Base-by-base conservation (phyloP, 2,797 vertebrate genomes). In the Etheostoma perlongum region DNA sequence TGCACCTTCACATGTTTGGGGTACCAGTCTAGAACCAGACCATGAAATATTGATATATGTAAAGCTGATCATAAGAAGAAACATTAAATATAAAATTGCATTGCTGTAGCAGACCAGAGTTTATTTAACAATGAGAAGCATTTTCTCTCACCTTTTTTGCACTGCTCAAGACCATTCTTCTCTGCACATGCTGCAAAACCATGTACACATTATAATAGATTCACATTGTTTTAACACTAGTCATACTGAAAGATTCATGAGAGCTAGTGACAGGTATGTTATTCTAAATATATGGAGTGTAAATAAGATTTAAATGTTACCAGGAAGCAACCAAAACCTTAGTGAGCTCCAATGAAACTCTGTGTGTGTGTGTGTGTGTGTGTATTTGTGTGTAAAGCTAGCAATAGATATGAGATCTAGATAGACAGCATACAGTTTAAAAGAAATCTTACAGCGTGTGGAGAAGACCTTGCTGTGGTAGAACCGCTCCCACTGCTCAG, bases 1-100 rank as follows among this genome's bases (percentile, higher is more conserved):
- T 86, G 80, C 47, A 95, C 84, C 23, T 87, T 62, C 13, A 95
- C 30, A 8, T 94, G 67, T 65, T 61, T 76, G 9, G 95, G 95
- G 76, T 95, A 94, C 95, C 95, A 96, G 82, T 96, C 95, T 96
- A 30, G 52, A 85, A 85, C 1, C 58, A 67, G 27, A 52, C 2
- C 54, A 64, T 3, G 19, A 67, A 49, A 72, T 33, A 44, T 2
- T 4, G 3, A 55, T 6, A 58, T 16, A 30, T 13, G 11, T 25
- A 27, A 63, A 47, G 14, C 2, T 25, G 68, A 74, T 60, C 8
- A 42, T 9, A 4, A 27, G 4, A 49, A 7, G 18, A 62, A 53
- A 60, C 23, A 65, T 44, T 4, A 40, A 40, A 12, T 40, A 40
- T 3, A 12, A 40, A 40, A 40, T 44, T 25, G 23, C 11, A 54